phyloP scores from a whole-genome alignment of 2,113 vertebrate species.

The Pandion haliaetus region DNA sequence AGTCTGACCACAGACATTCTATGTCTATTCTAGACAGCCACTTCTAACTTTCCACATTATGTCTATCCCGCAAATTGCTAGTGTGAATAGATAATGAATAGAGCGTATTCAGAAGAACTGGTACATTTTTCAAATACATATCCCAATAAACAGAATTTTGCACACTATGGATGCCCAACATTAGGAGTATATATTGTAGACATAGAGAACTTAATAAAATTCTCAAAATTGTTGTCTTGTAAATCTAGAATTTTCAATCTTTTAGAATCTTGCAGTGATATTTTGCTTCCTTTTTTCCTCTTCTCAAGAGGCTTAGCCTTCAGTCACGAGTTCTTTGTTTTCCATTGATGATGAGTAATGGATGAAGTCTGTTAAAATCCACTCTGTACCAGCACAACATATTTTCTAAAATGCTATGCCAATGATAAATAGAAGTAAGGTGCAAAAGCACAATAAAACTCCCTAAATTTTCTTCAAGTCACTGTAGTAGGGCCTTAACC shows the following conservation, averaged over 20 bases:
- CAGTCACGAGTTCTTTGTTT: not conserved
- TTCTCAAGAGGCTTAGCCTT: not conserved
- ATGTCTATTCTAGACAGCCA: not conserved
- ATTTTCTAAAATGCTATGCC: not conserved
- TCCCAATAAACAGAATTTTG: not conserved
- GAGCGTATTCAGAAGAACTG: not conserved
- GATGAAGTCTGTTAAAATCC: not conserved
- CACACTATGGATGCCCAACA: not conserved
- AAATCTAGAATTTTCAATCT: not conserved
- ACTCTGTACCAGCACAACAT: not conserved
- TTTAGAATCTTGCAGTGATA: not conserved
- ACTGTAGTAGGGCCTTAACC: not conserved
- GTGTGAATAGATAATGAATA: not conserved
- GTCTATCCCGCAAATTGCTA: not conserved
- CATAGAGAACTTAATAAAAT: not conserved
- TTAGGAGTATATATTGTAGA: not conserved
- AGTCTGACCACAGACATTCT: not conserved
- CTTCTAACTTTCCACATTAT: not conserved
- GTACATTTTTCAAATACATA: not conserved
- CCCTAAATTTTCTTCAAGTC: not conserved
- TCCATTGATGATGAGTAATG: not conserved
- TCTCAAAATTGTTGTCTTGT: not conserved
- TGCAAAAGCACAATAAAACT: not conserved
- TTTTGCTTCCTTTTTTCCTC: not conserved
- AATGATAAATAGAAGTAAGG: not conserved